Evolutionary conservation across 1,140 invertebrate species (phyloP).

Genomic region (Papilio polyxenes): DNA sequence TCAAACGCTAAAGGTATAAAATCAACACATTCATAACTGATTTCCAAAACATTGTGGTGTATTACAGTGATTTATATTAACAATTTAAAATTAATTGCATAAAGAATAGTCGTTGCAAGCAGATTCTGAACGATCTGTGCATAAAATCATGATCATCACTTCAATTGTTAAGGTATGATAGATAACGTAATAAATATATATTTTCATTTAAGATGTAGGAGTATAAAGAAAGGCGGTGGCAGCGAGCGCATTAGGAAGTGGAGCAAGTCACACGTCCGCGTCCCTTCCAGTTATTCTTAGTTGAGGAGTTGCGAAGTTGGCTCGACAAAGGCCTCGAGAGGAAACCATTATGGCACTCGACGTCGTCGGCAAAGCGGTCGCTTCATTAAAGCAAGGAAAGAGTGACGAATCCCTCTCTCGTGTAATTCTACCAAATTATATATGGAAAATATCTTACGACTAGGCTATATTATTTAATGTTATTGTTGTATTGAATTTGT

Average conservation of each 20-base stretch:
- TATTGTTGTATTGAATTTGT: no score
- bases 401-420: slow-evolving; percentile 42
- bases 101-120: no score
- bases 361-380: slow-evolving; percentile 60
- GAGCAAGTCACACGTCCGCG: slow-evolving; percentile 51
- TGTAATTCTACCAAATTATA: slow-evolving; percentile 13
- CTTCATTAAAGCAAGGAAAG: slow-evolving; percentile 68
- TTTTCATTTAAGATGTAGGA: background rate
- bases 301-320: slow-evolving; percentile 69
- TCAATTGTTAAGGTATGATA: no score
- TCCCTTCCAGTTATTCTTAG: slow-evolving; percentile 62
- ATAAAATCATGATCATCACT: no score
- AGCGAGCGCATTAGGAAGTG: slow-evolving; percentile 31
- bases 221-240: slow-evolving; percentile 3
- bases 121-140: no score
- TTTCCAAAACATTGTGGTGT: no score
- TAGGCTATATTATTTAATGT: no score
- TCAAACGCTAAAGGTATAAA: no score
- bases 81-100: no score
- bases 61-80: no score
- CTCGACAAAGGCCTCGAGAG: slow-evolving; percentile 71
- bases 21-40: no score
- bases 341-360: slow-evolving; percentile 75
- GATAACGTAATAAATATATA: no score
- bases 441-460: slow-evolving; percentile 25